Conservation (phyloP, 2,888 invertebrate genomes). For the Heliconius sara region DNA sequence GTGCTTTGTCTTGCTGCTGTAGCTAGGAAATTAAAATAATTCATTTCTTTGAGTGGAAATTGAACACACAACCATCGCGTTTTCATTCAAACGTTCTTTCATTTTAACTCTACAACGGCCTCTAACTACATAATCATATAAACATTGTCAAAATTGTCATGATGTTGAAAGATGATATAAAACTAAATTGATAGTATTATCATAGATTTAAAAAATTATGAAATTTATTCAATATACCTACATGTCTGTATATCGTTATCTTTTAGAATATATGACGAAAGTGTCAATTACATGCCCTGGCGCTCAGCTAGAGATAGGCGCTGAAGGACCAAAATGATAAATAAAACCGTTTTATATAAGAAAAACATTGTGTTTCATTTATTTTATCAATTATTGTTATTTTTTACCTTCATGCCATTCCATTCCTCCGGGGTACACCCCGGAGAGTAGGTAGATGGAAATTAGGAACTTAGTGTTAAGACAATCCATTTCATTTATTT, state of each 20-base stretch:
- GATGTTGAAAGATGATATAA: slow-evolving; percentile 53
- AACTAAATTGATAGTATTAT: slow-evolving; percentile 45
- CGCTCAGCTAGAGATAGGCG: slow-evolving; percentile 57
- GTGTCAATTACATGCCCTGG: slow-evolving; percentile 55
- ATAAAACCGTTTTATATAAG: slow-evolving; percentile 38
- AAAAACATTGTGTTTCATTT: not conserved
- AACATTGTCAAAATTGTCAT: slow-evolving; percentile 14
- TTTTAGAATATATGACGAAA: slow-evolving; percentile 68
- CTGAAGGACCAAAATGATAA: slow-evolving; percentile 50
- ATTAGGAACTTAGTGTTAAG: no score
- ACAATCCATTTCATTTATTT: no score
- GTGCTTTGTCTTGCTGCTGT: no score
- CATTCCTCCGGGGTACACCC: no score
- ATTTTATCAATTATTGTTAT: slow-evolving; percentile 53
- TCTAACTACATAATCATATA: not conserved
- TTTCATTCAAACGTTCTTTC: not conserved
- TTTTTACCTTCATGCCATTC: no score
- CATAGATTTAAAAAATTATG: slow-evolving; percentile 12
- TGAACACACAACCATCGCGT: not conserved
- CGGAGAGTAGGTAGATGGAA: no score
- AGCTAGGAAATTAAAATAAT: no score
- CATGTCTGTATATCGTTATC: slow-evolving; percentile 43
- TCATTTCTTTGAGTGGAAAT: no score
- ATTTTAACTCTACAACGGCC: not conserved
- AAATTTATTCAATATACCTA: slow-evolving; percentile 27